Base-by-base conservation (phyloP, 1,140 invertebrate genomes). In the Lerema accius region DNA sequence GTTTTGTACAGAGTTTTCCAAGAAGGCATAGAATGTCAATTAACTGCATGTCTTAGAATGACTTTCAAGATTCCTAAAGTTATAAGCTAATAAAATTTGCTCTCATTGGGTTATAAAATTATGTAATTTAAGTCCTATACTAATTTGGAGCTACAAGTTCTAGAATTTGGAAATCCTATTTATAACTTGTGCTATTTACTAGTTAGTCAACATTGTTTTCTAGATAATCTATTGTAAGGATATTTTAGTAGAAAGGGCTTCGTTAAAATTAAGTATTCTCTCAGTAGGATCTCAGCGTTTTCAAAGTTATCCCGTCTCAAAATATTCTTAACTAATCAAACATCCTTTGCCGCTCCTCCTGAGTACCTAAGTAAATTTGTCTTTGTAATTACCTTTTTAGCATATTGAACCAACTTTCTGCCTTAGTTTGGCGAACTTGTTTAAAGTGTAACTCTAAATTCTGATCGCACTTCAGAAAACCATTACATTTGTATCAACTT, bases 371-470 rank as follows among this genome's bases (percentile, higher is more conserved):
- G 53, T 66, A 69, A 61, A 72, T 72, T 65, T 72, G 69, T 69
- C 63, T 62, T 65, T 51, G 61, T 66, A 67, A 73, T 73, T 69
- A 67, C 71, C 64, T 66, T 67, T 71, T 70, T 67, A 55, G 66
- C 65, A 64, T 72, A 69, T 66, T 67, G 70, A 66, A 40, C 53
- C 53, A 65, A 65, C 63, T 71, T 63, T 53, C 49, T 43, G 45
- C 50, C 58, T 66, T 63, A 68, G 70, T 69, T 63, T 61, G 56
- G 46, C 42, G 16, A 56, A 56, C 17, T 56, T 56, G 14, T 28
- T 43, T 43, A 16, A 43, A 43, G 11, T 17, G 13, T 56, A 40
- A 23, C 53, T 56, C 42, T 45, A 43, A 56, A 32, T 43, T 56
- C 39, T 56, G 23, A 56, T 56, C 53, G 26, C 32, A 56, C 37